Evolutionary conservation across 2,113 vertebrate species (phyloP), one percentile per base, ranked within the genome.

Genomic region (Hemiprocne comata): DNA sequence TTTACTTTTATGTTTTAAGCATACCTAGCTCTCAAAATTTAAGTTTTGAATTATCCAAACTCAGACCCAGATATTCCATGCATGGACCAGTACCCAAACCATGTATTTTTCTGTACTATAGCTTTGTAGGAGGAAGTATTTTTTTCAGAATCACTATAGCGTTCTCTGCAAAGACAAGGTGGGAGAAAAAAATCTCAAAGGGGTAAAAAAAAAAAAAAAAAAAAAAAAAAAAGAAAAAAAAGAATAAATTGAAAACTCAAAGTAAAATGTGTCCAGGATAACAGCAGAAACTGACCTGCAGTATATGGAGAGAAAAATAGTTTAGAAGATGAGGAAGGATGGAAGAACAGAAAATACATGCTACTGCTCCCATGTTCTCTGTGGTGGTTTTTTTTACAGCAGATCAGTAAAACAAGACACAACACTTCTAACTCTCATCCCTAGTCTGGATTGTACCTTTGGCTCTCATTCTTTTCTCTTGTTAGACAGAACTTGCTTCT

Each of bases 321-420:
- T 38, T 80, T 46, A 29, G 33, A 70, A 40, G 36, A n/a, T n/a
- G n/a, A n/a, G n/a, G n/a, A n/a, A n/a, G n/a, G n/a, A n/a, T n/a
- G n/a, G n/a, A n/a, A n/a, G n/a, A n/a, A n/a, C n/a, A n/a, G 51
- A 73, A 53, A 21, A 26, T 6, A 64, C 61, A 64, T 16, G 28
- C 6, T 40, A 6, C 0, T 46, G 13, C 12, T 69, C 7, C 13
- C 4, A 12, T 1, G 3, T 13, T 38, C 10, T 70, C 28, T 44
- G 20, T 34, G 13, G 28, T 19, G 9, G 20, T 50, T 50, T 42
- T n/a, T 48, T 58, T 42, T 8, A 24, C 25, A 50, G 36, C 4
- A 40, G 19, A 16, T 54, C 26, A 60, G 9, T 33, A 48, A 53
- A 8, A 62, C 4, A 50, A 50, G 7, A 21, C 5, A 54, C 13